Base-by-base conservation (phyloP, 35 echinoderm and acorn worm species). In the Acanthaster planci region DNA sequence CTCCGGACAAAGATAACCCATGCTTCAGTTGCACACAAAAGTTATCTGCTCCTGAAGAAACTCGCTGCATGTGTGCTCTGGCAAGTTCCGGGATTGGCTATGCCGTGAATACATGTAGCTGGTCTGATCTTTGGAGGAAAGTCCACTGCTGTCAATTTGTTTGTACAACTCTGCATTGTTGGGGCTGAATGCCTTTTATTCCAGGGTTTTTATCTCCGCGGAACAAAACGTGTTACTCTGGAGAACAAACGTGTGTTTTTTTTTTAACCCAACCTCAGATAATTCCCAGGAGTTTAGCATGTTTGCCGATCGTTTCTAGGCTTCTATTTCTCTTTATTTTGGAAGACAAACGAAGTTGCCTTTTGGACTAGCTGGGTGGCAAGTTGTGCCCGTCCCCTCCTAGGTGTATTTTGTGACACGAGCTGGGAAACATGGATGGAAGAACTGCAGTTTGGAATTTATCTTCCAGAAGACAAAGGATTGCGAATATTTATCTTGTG, bases 401-500 rank as follows among this genome's bases (percentile, higher is more conserved):
- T 72, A 34, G 14, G 64, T n/a, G 64, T 31, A 9, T 72, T 72
- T 35, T 72, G 64, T 26, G 34, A 29, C 19, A 72, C 64, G 30
- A 31, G 26, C 23, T 26, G 10, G 64, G 14, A 26, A 72, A 26
- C 34, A 72, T 72, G 64, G 34, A 72, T 72, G 64, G 64, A 72
- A 35, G 64, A 72, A 72, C 64, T 72, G 64, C 64, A 26, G 30
- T 21, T 26, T 72, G 64, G 64, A 72, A 72, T 72, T 72, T 72
- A 31, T 27, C 23, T 34, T 26, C 14, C 34, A 34, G 64, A 72
- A 72, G 64, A 72, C 64, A 72, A 72, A 26, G 64, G 64, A 72
- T 72, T 72, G 64, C 30, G 64, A 72, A 72, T 72, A 72, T 72
- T 72, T 72, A 72, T 72, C 34, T 72, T 19, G 26, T 14, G 26